phyloP scores from a whole-genome alignment of 1,140 invertebrate genomes.

The Drosophila auraria region DNA sequence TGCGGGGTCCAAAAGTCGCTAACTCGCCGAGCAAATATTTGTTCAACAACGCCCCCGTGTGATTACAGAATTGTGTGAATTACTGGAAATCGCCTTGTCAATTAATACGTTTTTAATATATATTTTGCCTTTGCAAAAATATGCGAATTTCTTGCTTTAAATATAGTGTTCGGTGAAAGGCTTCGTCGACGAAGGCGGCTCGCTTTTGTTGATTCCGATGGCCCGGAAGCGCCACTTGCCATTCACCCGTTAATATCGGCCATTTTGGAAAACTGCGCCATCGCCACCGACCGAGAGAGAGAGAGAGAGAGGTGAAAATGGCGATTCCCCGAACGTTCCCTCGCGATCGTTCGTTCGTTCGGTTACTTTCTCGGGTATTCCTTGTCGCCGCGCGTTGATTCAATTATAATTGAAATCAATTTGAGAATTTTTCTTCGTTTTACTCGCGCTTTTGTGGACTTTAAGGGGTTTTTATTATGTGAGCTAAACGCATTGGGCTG shows the following conservation, averaged over 20 bases:
- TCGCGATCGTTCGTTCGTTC: slow-evolving; percentile 32
- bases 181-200: background rate
- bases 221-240: slow-evolving; percentile 50
- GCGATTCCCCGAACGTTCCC: slow-evolving; percentile 15
- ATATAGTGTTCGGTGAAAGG: slow-evolving; percentile 1
- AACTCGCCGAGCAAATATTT: slow-evolving; percentile 60
- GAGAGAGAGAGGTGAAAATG: slow-evolving; percentile 23
- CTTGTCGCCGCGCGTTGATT: slow-evolving; percentile 65
- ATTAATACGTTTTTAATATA: slow-evolving; percentile 33
- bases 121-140: slow-evolving; percentile 2
- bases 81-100: slow-evolving; percentile 30
- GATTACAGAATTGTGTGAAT: slow-evolving; percentile 41
- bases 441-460: slow-evolving; percentile 31
- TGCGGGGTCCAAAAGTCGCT: slow-evolving; percentile 50
- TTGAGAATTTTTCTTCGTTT: slow-evolving; percentile 57
- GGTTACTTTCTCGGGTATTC: slow-evolving; percentile 55
- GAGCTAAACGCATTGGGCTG: slow-evolving; percentile 45
- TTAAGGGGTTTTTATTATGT: slow-evolving; percentile 42
- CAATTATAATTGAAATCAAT: slow-evolving; percentile 85
- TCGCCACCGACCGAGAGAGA: slow-evolving; percentile 8
- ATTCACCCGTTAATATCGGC: slow-evolving; percentile 50
- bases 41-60: slow-evolving; percentile 42
- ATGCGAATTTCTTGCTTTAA: slow-evolving; percentile 14
- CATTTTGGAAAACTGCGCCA: slow-evolving; percentile 69
- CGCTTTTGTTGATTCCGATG: slow-evolving; percentile 29